phyloP scores from a whole-genome alignment of 2,113 vertebrate genomes.

The Mormyrus iriodes region DNA sequence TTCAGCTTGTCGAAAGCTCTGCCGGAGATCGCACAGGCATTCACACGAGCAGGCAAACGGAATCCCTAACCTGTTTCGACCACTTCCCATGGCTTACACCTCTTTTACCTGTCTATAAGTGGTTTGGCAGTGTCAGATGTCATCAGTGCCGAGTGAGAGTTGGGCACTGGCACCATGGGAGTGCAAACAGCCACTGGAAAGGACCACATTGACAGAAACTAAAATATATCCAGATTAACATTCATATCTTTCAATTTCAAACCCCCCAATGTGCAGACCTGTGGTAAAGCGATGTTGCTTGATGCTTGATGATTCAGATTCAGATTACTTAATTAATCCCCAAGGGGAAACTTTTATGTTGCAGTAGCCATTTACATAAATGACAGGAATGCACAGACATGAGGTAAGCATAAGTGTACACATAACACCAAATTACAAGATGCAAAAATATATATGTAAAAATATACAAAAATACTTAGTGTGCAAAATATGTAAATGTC shows the following conservation, averaged over 20 bases:
- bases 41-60: background rate
- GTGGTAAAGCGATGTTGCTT: background rate
- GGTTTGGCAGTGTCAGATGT: conserved; percentile 60
- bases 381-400: background rate
- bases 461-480: background rate
- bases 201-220: background rate
- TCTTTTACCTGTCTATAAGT: conserved; percentile 77
- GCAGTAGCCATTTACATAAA: background rate
- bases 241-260: background rate
- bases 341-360: background rate
- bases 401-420: background rate
- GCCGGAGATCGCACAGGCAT: conserved; percentile 7
- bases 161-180: conserved; percentile 35
- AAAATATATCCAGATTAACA: background rate
- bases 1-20: conserved; percentile 83
- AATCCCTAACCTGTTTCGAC: background rate
- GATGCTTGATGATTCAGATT: background rate
- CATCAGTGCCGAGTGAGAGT: conserved; percentile 43
- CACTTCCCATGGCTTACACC: too few relatives aligned
- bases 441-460: too few relatives aligned
- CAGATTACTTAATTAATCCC: background rate
- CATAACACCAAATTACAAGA: background rate
- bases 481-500: too few relatives aligned
- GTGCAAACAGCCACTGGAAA: conserved; percentile 74
- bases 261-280: background rate